Evolutionary conservation across 1,140 invertebrate species (phyloP).

Genomic region (Heliconius congener): DNA sequence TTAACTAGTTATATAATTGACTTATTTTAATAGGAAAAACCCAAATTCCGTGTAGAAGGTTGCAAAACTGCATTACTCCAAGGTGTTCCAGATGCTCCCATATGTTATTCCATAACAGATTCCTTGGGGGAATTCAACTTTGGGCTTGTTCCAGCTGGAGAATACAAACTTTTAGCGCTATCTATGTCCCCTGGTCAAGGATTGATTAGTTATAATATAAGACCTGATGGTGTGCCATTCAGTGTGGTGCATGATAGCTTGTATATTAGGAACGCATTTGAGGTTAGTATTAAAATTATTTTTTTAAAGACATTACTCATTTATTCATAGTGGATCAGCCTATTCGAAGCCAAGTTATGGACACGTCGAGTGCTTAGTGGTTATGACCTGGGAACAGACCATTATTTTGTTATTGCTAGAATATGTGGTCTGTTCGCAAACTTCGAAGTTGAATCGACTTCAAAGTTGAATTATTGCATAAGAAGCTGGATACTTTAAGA

Average conservation of each 20-base stretch:
- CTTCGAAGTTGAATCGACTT: too few relatives aligned
- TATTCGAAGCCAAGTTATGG: too few relatives aligned
- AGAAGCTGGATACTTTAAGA: too few relatives aligned
- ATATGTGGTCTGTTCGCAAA: too few relatives aligned
- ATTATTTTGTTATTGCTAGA: too few relatives aligned
- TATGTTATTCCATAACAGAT: slow-evolving; percentile 91
- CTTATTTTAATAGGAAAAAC: slow-evolving; percentile 51
- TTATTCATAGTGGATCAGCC: too few relatives aligned
- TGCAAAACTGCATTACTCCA: slow-evolving; percentile 84
- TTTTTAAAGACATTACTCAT: too few relatives aligned
- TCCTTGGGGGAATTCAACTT: slow-evolving; percentile 90
- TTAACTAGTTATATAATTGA: too few relatives aligned
- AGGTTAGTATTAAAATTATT: slow-evolving; percentile 81
- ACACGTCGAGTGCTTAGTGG: too few relatives aligned
- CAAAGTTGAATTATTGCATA: too few relatives aligned
- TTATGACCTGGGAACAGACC: too few relatives aligned
- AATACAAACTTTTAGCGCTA: slow-evolving; percentile 83
- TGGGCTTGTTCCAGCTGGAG: slow-evolving; percentile 88
- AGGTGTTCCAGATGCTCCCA: slow-evolving; percentile 82
- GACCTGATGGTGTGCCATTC: slow-evolving; percentile 86
- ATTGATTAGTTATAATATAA: slow-evolving; percentile 83
- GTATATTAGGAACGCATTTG: slow-evolving; percentile 87
- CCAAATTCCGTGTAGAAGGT: slow-evolving; percentile 72
- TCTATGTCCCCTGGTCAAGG: slow-evolving; percentile 64
- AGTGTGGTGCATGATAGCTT: slow-evolving; percentile 88